Conservation (phyloP, 2,113 vertebrate species). For the Arvicanthis niloticus region DNA sequence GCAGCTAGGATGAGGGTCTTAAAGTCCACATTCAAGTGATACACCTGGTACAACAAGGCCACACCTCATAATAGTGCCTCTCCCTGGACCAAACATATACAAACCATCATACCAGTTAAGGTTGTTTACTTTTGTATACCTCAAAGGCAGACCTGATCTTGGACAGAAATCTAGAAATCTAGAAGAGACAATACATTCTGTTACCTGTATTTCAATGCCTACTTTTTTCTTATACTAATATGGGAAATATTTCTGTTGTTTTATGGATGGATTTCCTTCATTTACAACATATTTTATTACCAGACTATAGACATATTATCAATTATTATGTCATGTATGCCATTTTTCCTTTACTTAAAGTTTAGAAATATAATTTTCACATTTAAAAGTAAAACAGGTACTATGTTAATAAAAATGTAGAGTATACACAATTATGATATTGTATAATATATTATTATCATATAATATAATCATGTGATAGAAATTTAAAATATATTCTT, state of each 20-base stretch:
- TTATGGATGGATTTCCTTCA: neutral
- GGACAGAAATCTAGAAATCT: neutral
- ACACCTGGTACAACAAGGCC: no score
- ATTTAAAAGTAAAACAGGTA: neutral
- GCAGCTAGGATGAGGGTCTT: no score
- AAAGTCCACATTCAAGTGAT: no score
- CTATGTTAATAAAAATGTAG: neutral
- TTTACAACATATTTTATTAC: neutral
- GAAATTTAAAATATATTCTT: neutral
- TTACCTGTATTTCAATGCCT: neutral
- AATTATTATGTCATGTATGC: neutral
- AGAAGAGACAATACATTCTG: neutral
- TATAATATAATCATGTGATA: neutral
- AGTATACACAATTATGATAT: neutral
- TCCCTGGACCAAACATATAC: no score
- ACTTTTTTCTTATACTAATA: neutral
- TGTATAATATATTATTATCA: neutral
- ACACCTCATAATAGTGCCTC: no score
- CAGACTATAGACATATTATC: neutral
- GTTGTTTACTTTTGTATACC: neutral
- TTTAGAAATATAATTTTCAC: neutral
- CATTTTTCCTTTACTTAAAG: neutral
- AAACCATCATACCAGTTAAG: neutral
- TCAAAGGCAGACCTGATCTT: neutral
- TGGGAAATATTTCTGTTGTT: neutral